These are phyloP conservation scores for Celastrina argiolus DNA, from an alignment of 2,888 invertebrate species.

Conservation along the genomic window DNA sequence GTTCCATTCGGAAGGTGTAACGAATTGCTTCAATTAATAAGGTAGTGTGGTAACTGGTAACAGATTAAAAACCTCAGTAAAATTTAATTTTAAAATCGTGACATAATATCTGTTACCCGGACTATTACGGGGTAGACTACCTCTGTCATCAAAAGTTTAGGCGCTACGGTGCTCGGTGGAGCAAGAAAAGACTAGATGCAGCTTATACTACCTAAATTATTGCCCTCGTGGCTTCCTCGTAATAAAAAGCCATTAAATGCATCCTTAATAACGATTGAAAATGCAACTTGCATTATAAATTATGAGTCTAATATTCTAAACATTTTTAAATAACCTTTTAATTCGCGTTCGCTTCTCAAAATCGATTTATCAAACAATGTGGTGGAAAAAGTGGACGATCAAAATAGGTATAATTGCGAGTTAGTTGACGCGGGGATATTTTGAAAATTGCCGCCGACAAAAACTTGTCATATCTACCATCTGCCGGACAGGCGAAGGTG, in stretches of 20 bases:
- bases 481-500: constrained; percentile 23
- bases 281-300: neutral
- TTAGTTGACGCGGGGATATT: constrained; percentile 56
- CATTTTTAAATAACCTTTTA: constrained; percentile 6
- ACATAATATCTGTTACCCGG: too few species aligned
- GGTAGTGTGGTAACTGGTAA: too few species aligned
- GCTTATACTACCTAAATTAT: too few species aligned
- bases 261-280: neutral
- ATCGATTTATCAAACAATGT: constrained; percentile 18
- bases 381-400: constrained; percentile 57
- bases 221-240: too few species aligned
- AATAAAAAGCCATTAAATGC: neutral
- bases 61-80: too few species aligned
- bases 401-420: constrained; percentile 69
- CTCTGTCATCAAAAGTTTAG: too few species aligned
- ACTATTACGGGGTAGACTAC: too few species aligned
- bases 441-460: constrained; percentile 60
- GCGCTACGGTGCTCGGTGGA: too few species aligned
- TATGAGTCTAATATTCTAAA: constrained; percentile 1
- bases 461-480: constrained; percentile 37
- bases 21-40: too few species aligned
- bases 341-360: constrained; percentile 17
- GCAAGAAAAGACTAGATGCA: too few species aligned
- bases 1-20: too few species aligned
- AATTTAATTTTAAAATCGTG: too few species aligned